Base-by-base conservation (phyloP, 1,140 invertebrate genomes). In the Drosophila pectinifera region DNA sequence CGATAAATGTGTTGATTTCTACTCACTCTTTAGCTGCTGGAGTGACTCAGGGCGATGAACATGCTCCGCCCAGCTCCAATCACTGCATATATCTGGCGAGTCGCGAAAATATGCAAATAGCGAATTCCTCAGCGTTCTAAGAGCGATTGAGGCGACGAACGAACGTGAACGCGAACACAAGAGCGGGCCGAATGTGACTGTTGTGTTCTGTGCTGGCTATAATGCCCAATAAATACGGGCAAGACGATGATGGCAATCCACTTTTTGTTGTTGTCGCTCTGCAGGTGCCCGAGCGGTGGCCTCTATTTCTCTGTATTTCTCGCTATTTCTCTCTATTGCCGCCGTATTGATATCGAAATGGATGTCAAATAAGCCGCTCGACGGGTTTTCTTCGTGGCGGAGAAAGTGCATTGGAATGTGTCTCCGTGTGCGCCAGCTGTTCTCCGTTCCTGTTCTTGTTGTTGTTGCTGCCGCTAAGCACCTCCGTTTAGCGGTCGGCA, bases 361-460 rank as follows among this genome's bases (percentile, higher is more conserved):
- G 83, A 86, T 86, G 82, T 89, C 83, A 86, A 84, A 81, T 76
- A 79, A 86, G 83, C 82, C 78, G 73, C 78, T 80, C 74, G 81
- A 85, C 81, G 62, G 82, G 82, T 85, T 86, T 86, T 89, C 49
- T 73, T 61, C 10, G 55, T 53, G 28, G 49, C 49, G 72, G 83
- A 77, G 83, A 86, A 86, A 86, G 83, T 86, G 84, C 84, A 83
- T 88, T 64, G 83, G 83, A 83, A 83, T 86, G 64, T 70, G 56
- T 45, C 54, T 73, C 58, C 56, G 46, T 78, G 26, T 22, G 36
- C 11, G 57, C 58, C 58, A 48, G 70, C 31, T 70, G 65, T 46
- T 73, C 11, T 22, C 39, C 20, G 22, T 51, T 73, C 22, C 18
- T 57, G 3, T 13, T 56, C 4, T 10, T 31, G n/a, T 39, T 31